Percentiles rank a stretch among this genome's conserved stretches.
Conservation (phyloP, 2,888 invertebrate species). For the Frankliniella intonsa region DNA sequence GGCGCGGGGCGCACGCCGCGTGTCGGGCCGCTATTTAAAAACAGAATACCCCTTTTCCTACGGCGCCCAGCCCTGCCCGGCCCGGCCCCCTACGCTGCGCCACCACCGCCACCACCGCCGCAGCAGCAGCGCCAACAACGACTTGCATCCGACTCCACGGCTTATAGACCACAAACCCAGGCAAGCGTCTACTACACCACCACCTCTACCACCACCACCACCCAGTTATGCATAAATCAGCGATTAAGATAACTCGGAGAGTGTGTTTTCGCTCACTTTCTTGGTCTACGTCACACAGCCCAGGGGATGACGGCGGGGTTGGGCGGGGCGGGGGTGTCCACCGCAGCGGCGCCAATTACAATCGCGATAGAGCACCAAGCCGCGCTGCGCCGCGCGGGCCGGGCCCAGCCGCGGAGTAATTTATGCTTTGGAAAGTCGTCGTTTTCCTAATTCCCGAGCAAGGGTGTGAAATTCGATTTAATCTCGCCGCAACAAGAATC, state of each 20-base stretch:
- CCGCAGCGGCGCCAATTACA: neutral
- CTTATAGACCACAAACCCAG: neutral
- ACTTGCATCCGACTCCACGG: neutral
- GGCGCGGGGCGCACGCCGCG: neutral
- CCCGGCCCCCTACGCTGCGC: too few relatives aligned
- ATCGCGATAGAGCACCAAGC: neutral
- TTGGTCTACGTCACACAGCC: neutral
- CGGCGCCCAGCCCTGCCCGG: too few relatives aligned
- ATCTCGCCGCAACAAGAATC: neutral
- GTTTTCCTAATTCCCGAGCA: neutral
- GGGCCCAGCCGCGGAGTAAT: neutral
- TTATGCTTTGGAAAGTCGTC: conserved; percentile 6
- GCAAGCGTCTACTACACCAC: neutral
- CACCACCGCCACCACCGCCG: neutral
- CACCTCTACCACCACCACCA: neutral
- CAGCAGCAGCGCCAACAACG: neutral
- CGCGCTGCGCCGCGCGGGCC: neutral
- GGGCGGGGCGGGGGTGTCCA: neutral
- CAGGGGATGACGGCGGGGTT: neutral
- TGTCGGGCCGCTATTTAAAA: neutral
- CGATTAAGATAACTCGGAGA: neutral
- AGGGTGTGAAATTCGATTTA: conserved; percentile 10
- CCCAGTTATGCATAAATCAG: neutral
- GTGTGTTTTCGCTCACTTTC: conserved; percentile 6
- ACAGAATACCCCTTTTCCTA: neutral